Evolutionary conservation across 2,888 invertebrate species (phyloP), one percentile per base, ranked within the genome.

Genomic region (Drosophila kuntzei): DNA sequence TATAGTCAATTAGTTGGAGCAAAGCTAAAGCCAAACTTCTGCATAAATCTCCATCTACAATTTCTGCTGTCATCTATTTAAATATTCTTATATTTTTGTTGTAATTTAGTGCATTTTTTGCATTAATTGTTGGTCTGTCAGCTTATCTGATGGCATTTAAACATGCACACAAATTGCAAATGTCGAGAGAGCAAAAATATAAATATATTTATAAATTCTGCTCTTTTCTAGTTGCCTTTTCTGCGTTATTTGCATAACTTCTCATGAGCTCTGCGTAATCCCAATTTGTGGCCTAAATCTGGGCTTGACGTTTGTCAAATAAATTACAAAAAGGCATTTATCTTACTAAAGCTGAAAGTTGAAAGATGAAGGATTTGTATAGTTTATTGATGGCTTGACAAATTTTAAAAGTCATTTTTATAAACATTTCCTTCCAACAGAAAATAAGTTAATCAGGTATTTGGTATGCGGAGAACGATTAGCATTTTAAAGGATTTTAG

Each of bases 1-100:
- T 69, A 63, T 66, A 71, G 65, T 60, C 86, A 82, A 85, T 86
- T 82, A 76, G 66, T 51, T 16, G 29, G 22, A 32, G 12, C 20
- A 6, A 1, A 7, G 18, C n/a, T n/a, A n/a, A n/a, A n/a, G n/a
- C n/a, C 14, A 36, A 36, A 36, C n/a, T 14, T n/a, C 14, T 7
- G 14, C 7, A 14, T 20, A 12, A 4, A 12, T 7, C 25, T 49
- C 55, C 69, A 49, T 55, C 16, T 46, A 16, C 46, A 29, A 47
- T 3, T 37, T 39, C 29, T 44, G 12, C 51, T 59, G 22, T 39
- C 47, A 60, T 16, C 27, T 36, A n/a, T 44, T 44, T 16, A n/a
- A 14, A 8, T 37, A 8, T 37, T 20, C 20, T 25, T 3, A 12
- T 18, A 20, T 29, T 49, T 62, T 53, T 32, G n/a, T 51, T 46